Evolutionary conservation across 2,797 vertebrate genomes (phyloP).

Genomic region (Galagoides demidoff): DNA sequence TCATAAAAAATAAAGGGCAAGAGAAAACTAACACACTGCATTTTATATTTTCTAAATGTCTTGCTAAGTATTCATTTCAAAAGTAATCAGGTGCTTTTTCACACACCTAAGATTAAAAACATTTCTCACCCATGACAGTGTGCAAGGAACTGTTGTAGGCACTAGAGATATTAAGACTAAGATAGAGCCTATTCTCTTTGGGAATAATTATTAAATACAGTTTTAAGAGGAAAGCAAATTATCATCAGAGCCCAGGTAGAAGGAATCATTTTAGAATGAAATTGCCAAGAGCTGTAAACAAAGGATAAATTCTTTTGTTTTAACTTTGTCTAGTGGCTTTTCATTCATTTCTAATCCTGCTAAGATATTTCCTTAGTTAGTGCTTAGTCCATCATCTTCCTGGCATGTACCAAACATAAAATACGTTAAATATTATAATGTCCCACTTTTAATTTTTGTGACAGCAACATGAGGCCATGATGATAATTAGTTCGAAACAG

Average conservation of each 20-base stretch:
- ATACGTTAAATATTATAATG: constrained; percentile 11
- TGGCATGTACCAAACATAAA: constrained; percentile 6
- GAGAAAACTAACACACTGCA: background rate
- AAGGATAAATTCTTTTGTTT: constrained; percentile 46
- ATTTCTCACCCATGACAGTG: constrained; percentile 8
- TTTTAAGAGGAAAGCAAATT: constrained; percentile 23
- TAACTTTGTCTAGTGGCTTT: constrained; percentile 22
- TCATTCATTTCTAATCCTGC: constrained; percentile 6
- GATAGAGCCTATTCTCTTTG: background rate
- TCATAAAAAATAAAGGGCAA: background rate
- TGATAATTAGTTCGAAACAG: constrained; percentile 36
- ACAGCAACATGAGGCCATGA: background rate
- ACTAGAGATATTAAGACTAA: background rate
- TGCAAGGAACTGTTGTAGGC: background rate
- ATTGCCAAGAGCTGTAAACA: background rate
- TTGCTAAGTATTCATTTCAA: constrained; percentile 24
- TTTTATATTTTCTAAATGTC: constrained; percentile 32
- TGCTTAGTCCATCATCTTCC: constrained; percentile 2
- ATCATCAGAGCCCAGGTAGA: background rate
- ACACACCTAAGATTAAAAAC: background rate
- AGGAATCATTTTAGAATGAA: constrained; percentile 1
- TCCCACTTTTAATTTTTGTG: constrained; percentile 50
- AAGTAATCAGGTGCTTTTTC: background rate
- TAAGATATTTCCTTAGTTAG: constrained; percentile 25
- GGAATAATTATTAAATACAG: constrained; percentile 25